These are phyloP conservation scores for Caradrina clavipalpis DNA, from an alignment of 2,888 invertebrate genomes.

Conservation along the genomic window DNA sequence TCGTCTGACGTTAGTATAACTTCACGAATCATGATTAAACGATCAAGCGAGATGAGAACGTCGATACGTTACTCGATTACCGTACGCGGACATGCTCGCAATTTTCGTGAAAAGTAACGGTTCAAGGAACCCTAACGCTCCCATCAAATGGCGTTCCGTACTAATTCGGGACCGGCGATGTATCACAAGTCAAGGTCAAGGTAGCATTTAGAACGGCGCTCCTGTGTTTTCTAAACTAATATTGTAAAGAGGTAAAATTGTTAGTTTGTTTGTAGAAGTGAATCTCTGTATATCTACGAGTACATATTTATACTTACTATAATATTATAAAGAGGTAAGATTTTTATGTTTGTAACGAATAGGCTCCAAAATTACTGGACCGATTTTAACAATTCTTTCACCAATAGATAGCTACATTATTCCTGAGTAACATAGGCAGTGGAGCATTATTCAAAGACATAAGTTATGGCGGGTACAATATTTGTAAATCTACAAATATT, in stretches of 20 bases:
- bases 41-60: background rate
- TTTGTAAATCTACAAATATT: too few relatives aligned
- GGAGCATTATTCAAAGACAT: too few relatives aligned
- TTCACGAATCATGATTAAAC: background rate
- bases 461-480: too few relatives aligned
- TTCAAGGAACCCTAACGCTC: slow-evolving; percentile 40
- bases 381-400: too few relatives aligned
- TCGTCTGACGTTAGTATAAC: background rate
- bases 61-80: slow-evolving; percentile 17
- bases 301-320: too few relatives aligned
- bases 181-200: slow-evolving; percentile 56
- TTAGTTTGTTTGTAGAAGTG: background rate
- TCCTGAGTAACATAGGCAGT: too few relatives aligned
- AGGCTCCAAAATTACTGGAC: too few relatives aligned
- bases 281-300: background rate
- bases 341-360: too few relatives aligned
- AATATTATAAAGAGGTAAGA: too few relatives aligned
- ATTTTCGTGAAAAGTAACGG: slow-evolving; percentile 43
- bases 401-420: too few relatives aligned
- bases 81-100: slow-evolving; percentile 9
- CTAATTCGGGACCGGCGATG: slow-evolving; percentile 48
- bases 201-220: slow-evolving; percentile 53
- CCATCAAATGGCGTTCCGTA: slow-evolving; percentile 40
- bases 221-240: slow-evolving; percentile 35
- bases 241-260: background rate